A percentile compares a stretch with the other conserved stretches of the same genome.
Evolutionary conservation across 2,888 invertebrate species (phyloP).

Genomic region (Acanthosepion esculentum): DNA sequence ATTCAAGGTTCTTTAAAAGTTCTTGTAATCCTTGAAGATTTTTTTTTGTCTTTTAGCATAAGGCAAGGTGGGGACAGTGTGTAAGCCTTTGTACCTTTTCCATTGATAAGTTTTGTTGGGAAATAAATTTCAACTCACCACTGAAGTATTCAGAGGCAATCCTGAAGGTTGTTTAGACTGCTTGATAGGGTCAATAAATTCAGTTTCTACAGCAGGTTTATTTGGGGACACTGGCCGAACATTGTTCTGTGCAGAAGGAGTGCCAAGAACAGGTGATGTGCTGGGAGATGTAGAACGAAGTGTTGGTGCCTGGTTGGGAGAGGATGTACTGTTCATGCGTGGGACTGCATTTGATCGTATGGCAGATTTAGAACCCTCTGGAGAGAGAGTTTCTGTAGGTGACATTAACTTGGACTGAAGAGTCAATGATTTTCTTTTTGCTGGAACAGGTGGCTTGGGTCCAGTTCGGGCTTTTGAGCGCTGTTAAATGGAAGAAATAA

Average conservation of each 20-base stretch:
- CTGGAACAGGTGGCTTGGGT: conserved; percentile 37
- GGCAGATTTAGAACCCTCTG: neutral
- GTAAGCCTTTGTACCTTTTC: neutral
- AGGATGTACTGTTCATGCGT: neutral
- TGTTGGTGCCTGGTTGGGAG: neutral
- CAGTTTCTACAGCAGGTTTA: neutral
- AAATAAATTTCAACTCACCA: conserved; percentile 33
- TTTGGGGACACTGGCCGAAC: conserved; percentile 16
- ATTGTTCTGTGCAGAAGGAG: neutral
- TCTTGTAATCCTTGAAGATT: neutral
- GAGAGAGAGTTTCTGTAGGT: neutral
- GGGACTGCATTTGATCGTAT: neutral
- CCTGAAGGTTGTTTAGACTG: conserved; percentile 33
- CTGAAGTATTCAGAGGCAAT: conserved; percentile 33
- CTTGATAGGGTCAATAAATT: neutral
- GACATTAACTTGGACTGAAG: neutral
- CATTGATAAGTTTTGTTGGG: neutral
- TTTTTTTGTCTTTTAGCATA: neutral
- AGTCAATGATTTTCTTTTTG: conserved; percentile 35
- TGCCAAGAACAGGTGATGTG: neutral
- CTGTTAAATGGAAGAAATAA: neutral
- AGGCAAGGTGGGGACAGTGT: neutral
- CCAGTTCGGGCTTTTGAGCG: neutral
- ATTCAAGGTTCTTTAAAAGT: neutral
- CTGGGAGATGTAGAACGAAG: neutral